A percentile compares a stretch with the other conserved stretches of the same genome.
phyloP scores from a whole-genome alignment of 1,140 invertebrate species.

The Zaprionus davidi region DNA sequence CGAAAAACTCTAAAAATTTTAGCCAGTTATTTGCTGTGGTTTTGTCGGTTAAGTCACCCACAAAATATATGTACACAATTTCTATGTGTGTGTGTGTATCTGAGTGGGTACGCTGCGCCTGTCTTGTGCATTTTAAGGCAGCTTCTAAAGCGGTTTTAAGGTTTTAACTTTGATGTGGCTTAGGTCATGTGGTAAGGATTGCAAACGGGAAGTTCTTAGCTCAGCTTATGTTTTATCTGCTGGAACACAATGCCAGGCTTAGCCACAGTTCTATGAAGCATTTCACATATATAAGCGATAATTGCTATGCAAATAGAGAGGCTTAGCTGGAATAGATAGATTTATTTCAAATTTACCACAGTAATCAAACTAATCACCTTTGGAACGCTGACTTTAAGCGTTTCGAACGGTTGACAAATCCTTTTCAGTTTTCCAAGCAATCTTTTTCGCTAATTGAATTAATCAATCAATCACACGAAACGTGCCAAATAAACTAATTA shows the following conservation, averaged over 20 bases:
- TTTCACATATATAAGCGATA: neutral
- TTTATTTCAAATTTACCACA: neutral
- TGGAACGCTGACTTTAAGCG: neutral
- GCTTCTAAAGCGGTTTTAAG: conserved; percentile 45
- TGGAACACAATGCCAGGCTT: neutral
- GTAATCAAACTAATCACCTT: neutral
- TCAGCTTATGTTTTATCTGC: conserved; percentile 16
- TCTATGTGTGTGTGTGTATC: conserved; percentile 6
- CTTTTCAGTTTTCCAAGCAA: conserved; percentile 11
- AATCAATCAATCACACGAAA: conserved; percentile 73
- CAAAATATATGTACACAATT: conserved; percentile 11
- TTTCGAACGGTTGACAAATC: neutral
- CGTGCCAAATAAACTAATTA: conserved; percentile 76
- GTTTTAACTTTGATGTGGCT: conserved; percentile 64
- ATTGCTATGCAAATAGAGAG: neutral
- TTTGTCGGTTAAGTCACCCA: conserved; percentile 36
- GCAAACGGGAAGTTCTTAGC: conserved; percentile 18
- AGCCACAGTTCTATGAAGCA: neutral
- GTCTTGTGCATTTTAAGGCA: conserved; percentile 55
- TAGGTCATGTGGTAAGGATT: conserved; percentile 28
- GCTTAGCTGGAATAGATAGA: neutral
- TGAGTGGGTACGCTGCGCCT: conserved; percentile 2
- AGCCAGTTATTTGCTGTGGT: conserved; percentile 52
- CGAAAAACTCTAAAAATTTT: conserved; percentile 54
- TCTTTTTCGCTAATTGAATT: conserved; percentile 54